phyloP scores from a whole-genome alignment of 2,888 invertebrate genomes.

The Cartodere bifasciata region DNA sequence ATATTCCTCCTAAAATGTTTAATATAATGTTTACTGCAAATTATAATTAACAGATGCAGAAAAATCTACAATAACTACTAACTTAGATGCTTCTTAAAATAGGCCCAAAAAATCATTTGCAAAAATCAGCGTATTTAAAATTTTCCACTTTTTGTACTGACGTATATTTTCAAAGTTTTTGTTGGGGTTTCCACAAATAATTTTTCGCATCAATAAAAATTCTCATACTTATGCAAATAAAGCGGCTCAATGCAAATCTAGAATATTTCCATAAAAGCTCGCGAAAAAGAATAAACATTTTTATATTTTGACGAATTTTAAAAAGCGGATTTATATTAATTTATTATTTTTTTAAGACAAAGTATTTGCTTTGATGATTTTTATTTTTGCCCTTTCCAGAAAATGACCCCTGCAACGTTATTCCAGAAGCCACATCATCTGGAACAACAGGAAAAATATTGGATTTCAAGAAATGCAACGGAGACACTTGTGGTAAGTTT shows the following conservation, averaged over 20 bases:
- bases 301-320: background rate
- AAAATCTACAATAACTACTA: no score
- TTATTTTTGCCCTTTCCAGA: constrained; percentile 17
- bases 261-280: background rate
- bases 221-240: background rate
- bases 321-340: background rate
- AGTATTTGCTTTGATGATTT: background rate
- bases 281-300: no score
- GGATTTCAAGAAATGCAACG: constrained; percentile 29
- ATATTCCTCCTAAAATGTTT: no score
- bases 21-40: no score
- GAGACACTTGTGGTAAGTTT: constrained; percentile 34
- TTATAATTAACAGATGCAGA: no score
- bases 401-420: constrained; percentile 17
- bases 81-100: no score
- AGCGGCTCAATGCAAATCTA: background rate
- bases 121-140: no score
- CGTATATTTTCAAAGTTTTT: no score
- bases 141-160: no score
- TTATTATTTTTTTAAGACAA: constrained; percentile 1
- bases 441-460: constrained; percentile 30
- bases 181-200: no score
- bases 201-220: no score
- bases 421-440: constrained; percentile 28
- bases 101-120: no score